Evolutionary conservation across 30 jellyfish, hydroid and myxozoan species (phyloP), one percentile per base, ranked within the genome.

Genomic region (Hydractinia symbiolongicarpus): DNA sequence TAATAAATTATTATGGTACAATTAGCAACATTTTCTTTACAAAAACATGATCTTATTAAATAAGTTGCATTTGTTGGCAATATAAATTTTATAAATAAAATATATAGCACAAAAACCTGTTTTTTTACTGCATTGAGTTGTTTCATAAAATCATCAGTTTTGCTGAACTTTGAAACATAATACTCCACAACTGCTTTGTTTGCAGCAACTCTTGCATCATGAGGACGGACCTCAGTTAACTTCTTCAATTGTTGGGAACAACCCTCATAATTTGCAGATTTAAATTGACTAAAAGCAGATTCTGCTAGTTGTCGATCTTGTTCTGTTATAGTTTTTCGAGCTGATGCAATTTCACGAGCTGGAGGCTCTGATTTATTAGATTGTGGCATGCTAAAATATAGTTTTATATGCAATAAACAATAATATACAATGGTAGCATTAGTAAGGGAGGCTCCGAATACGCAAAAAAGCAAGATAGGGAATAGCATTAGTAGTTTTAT

Each of bases 111-210:
- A 78, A 77, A 44, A 55, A 91, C 98, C 95, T 91, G 98, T 79
- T 86, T 91, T 69, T 91, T 91, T 8, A 82, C 91, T 60, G 60
- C 69, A 11, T 70, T 54, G 19, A 91, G 53, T 44, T 83, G 94
- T 64, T 91, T 91, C 76, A 90, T 61, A 60, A 91, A 83, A 30
- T 91, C 96, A 83, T 91, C 98, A 50, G 98, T 91, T 73, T 83
- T 91, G 75, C 95, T 79, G 55, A 64, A 87, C 56, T 79, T 73
- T 53, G 96, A 91, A 49, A 86, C 88, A 79, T 86, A 86, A 61
- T 73, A 91, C n/a, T 91, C 98, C 1, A 89, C 91, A 72, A 91
- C 84, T 30, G 82, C 84, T 72, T 64, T 91, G 83, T 91, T 91
- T 62, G 81, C 72, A n/a, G 77, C 6, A 10, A 91, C 87, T 55